Percentiles rank a stretch among this genome's conserved stretches.
Evolutionary conservation across 2,113 vertebrate species (phyloP).

Genomic region (Chunga burmeisteri): DNA sequence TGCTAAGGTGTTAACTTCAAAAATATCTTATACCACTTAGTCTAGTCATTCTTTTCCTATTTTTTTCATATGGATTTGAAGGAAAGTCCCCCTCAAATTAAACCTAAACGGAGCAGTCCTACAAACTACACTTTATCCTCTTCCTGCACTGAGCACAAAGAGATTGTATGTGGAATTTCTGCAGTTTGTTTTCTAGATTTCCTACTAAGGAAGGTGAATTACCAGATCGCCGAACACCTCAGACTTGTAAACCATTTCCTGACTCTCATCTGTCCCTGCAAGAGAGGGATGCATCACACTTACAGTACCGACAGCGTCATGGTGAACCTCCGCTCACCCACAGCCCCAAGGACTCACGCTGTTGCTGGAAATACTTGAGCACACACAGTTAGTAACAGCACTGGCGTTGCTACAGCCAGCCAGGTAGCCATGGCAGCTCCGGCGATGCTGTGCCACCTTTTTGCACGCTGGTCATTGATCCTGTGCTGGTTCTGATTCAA

Average conservation of each 20-base stretch:
- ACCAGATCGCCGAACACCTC: neutral
- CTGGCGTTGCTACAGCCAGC: neutral
- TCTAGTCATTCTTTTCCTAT: neutral
- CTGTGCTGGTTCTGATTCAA: neutral
- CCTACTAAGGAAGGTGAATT: neutral
- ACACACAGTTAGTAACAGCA: neutral
- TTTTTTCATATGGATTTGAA: neutral
- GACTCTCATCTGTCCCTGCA: neutral
- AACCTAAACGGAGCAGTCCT: neutral
- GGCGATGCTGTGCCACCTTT: neutral
- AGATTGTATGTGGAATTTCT: neutral
- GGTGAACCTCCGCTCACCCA: neutral
- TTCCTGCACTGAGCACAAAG: neutral
- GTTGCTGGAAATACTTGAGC: neutral
- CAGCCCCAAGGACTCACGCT: neutral
- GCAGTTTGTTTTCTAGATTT: neutral
- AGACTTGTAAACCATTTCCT: constrained; percentile 7
- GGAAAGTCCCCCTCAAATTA: neutral
- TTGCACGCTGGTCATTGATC: fast-evolving
- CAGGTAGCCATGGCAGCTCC: neutral
- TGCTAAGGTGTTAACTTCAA: neutral
- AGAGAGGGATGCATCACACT: neutral
- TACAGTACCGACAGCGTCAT: neutral
- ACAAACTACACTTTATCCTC: neutral
- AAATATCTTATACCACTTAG: neutral